phyloP scores from a whole-genome alignment of 2,888 invertebrate species.

The Julus scanicus region DNA sequence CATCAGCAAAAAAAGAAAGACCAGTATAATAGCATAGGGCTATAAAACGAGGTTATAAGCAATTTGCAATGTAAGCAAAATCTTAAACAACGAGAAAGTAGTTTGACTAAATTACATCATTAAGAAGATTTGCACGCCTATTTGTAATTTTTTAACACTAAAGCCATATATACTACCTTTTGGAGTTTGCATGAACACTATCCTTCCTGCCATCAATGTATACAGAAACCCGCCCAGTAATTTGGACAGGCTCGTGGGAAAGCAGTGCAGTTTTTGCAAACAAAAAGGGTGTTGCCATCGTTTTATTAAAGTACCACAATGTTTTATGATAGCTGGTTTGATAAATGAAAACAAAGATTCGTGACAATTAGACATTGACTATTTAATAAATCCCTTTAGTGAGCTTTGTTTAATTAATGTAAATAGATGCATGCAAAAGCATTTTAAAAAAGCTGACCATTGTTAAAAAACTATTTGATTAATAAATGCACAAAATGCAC shows the following conservation, averaged over 20 bases:
- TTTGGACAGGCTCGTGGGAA: not conserved
- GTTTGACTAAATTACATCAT: not conserved
- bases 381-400: too few species aligned
- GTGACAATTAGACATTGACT: not conserved
- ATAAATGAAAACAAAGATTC: not conserved
- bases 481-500: too few species aligned
- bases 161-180: not conserved
- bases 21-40: not conserved
- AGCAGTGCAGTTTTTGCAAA: not conserved
- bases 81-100: not conserved
- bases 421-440: too few species aligned
- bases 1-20: not conserved
- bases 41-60: not conserved
- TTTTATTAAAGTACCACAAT: not conserved
- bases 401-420: too few species aligned
- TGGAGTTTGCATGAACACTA: not conserved
- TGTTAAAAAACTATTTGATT: too few species aligned
- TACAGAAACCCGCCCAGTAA: not conserved
- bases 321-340: not conserved
- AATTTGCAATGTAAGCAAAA: not conserved
- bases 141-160: not conserved
- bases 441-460: too few species aligned
- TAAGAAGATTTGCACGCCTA: constrained; percentile 1
- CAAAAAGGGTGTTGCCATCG: constrained; percentile 1
- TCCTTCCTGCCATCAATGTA: not conserved